Percentiles rank a stretch among this genome's conserved stretches.
These are phyloP conservation scores for Herminia tarsipennalis DNA, from an alignment of 2,888 invertebrate genomes.

Conservation along the genomic window DNA sequence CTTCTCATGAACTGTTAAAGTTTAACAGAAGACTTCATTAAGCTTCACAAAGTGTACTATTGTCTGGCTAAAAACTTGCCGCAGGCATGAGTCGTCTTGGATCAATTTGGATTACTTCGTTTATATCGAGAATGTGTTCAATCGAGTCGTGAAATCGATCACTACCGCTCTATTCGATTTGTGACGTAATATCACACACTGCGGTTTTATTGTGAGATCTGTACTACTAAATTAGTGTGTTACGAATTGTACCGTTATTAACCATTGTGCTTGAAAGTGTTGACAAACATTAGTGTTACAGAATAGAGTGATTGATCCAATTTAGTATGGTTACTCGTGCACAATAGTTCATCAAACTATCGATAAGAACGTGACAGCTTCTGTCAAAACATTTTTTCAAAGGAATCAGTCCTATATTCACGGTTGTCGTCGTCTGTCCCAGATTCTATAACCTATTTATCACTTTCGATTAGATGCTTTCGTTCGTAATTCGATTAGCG, in stretches of 20 bases:
- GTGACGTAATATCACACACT: conserved; percentile 62
- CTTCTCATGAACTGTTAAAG: conserved; percentile 45
- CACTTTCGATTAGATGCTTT: conserved; percentile 48
- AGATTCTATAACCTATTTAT: conserved; percentile 37
- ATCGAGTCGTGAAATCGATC: conserved; percentile 65
- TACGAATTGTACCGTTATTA: conserved; percentile 57
- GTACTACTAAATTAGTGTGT: conserved; percentile 61
- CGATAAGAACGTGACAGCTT: conserved; percentile 13
- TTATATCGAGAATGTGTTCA: conserved; percentile 52
- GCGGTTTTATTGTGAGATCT: conserved; percentile 56
- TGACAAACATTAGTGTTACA: conserved; percentile 1
- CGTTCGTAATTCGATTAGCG: conserved; percentile 62
- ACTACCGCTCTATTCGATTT: conserved; percentile 51
- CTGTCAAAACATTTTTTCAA: conserved; percentile 11
- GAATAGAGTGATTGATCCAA: background rate
- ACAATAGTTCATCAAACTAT: background rate
- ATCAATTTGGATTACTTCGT: conserved; percentile 48
- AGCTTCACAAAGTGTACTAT: conserved; percentile 55
- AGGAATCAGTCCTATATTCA: conserved; percentile 11
- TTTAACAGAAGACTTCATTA: conserved; percentile 57
- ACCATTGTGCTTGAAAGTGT: conserved; percentile 29
- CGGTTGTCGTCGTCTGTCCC: conserved; percentile 20
- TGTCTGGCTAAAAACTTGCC: conserved; percentile 53
- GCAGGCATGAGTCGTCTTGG: conserved; percentile 52
- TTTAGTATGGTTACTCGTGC: background rate